Evolutionary conservation across 2,113 vertebrate genomes (phyloP).

Genomic region (Platysternon megacephalum): DNA sequence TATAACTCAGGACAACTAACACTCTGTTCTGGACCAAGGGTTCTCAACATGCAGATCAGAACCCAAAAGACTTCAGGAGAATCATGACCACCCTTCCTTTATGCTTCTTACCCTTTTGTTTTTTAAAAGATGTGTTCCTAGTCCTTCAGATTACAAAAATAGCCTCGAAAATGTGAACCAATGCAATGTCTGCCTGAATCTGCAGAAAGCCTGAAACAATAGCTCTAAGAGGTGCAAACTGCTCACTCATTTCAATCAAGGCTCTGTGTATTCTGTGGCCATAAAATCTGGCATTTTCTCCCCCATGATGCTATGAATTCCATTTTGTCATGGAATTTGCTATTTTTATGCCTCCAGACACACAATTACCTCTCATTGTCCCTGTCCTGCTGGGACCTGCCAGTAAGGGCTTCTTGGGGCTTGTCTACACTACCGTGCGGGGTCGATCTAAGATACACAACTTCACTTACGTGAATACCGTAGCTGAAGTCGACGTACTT

Average conservation of each 20-base stretch:
- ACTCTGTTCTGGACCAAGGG: rapidly evolving
- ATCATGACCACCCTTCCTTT: slow-evolving; percentile 41
- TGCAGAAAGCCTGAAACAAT: slow-evolving; percentile 48
- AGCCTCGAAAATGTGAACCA: slow-evolving; percentile 63
- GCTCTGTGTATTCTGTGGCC: slow-evolving; percentile 50
- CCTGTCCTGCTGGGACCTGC: background rate
- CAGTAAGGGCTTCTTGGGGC: background rate
- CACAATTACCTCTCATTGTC: background rate
- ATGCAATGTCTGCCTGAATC: slow-evolving; percentile 62
- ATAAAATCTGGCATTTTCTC: slow-evolving; percentile 42
- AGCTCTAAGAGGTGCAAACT: slow-evolving; percentile 58
- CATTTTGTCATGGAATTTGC: background rate
- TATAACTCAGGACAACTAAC: background rate
- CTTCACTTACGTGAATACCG: too few relatives aligned
- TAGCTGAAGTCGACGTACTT: too few relatives aligned
- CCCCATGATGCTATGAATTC: slow-evolving; percentile 5
- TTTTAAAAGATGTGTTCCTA: slow-evolving; percentile 52
- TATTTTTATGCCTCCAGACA: background rate
- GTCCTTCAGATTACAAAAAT: slow-evolving; percentile 62
- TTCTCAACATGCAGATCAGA: background rate
- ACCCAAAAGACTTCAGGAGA: background rate
- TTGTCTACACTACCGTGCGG: too few relatives aligned
- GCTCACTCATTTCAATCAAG: slow-evolving; percentile 51
- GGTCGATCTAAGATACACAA: too few relatives aligned
- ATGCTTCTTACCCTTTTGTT: slow-evolving; percentile 53